These are phyloP conservation scores for Desmodus rotundus DNA, from an alignment of 2,113 vertebrate genomes.

Conservation along the genomic window DNA sequence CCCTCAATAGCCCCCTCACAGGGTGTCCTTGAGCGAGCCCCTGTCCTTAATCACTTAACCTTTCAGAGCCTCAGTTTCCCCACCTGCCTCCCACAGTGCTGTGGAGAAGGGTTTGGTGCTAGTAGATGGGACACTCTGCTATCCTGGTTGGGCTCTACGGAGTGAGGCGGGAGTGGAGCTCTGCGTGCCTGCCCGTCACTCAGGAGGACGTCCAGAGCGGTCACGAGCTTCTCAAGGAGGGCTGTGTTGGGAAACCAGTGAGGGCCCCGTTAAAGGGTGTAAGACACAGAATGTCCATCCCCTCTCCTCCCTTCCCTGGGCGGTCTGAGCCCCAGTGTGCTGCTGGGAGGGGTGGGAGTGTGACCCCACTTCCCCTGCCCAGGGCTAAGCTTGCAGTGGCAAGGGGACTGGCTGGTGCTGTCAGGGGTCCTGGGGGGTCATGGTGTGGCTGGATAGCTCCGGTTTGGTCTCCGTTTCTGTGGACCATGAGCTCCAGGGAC, in stretches of 20 bases:
- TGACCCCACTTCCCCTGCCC: neutral
- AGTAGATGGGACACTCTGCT: neutral
- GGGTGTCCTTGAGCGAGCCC: neutral
- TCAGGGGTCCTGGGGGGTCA: slow-evolving; percentile 88
- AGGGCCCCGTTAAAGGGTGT: neutral
- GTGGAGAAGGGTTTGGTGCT: neutral
- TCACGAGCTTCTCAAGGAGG: neutral
- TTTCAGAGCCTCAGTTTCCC: neutral
- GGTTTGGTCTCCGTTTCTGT: slow-evolving; percentile 83
- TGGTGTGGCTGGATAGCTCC: slow-evolving; percentile 83
- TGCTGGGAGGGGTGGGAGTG: neutral
- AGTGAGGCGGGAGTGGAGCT: neutral
- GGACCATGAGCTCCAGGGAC: slow-evolving; percentile 79
- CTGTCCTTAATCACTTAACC: neutral
- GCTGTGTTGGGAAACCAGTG: neutral
- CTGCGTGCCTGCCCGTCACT: neutral
- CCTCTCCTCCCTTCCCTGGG: neutral
- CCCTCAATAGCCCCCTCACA: neutral
- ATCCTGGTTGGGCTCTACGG: neutral
- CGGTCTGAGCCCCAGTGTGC: neutral
- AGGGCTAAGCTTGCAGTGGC: slow-evolving; percentile 91
- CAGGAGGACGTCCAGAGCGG: rapidly evolving
- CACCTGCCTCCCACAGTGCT: neutral
- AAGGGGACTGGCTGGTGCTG: slow-evolving; percentile 91
- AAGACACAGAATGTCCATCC: neutral